Evolutionary conservation across 2,888 invertebrate genomes (phyloP), one percentile per base, ranked within the genome.

Genomic region (Drosophila demipolita): DNA sequence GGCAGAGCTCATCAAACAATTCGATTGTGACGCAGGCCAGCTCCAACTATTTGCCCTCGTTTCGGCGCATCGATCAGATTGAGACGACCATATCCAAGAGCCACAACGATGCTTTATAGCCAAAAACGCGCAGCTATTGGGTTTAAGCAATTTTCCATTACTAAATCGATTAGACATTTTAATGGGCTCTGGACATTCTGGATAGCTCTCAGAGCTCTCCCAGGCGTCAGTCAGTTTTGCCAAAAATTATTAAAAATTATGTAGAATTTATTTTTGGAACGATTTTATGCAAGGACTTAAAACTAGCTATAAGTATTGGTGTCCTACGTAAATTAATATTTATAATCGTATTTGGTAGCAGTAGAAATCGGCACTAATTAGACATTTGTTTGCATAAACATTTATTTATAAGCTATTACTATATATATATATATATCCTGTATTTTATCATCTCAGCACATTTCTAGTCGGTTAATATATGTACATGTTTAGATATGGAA

Each of bases 1-100:
- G 83, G 35, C 75, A 93, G 93, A 93, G 92, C 71, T 90, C 92
- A 50, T 93, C 93, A n/a, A 93, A 92, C 77, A 92, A 92, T 66
- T 92, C 93, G 35, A 92, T 93, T 68, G 91, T 91, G 17, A 92
- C 91, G 8, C 91, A 92, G 69, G 83, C 91, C 67, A 92, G 91
- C 75, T 91, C 88, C 69, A 91, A 91, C 3, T 92, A 91, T 69
- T 83, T 92, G 75, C 91, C 92, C 60, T 92, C 92, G 38, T 93
- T 93, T 67, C 87, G 92, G 50, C 90, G 92, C 55, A 92, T 93
- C 78, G 93, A 93, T 72, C 92, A 92, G 75, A 91, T 90, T 66
- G 92, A 92, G 61, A 91, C 91, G 29, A 89, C 87, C 54, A 87
- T 91, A 67, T 91, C 91, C 53, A 91, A 91, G 66, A 91, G 90